Conservation (phyloP, 2,888 invertebrate species). For the Scaptomyza parva region DNA sequence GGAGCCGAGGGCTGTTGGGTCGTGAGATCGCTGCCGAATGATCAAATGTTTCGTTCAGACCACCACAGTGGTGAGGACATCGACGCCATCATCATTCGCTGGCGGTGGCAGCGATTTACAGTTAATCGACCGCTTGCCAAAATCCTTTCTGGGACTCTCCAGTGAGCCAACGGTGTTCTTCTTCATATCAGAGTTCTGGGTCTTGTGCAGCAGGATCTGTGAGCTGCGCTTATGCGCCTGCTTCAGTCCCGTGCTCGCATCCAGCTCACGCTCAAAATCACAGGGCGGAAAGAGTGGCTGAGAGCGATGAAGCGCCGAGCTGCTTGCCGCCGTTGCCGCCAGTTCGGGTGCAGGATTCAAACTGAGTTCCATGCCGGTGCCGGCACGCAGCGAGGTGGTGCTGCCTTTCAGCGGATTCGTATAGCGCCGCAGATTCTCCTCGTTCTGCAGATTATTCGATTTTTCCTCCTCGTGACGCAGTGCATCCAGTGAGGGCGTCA, state of each 20-base stretch:
- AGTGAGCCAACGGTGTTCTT: constrained; percentile 90
- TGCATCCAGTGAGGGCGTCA: constrained; percentile 86
- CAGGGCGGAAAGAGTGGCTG: constrained; percentile 84
- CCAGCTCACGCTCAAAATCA: constrained; percentile 84
- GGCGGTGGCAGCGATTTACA: constrained; percentile 84
- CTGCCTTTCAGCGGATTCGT: constrained; percentile 91
- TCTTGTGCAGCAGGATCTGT: constrained; percentile 91
- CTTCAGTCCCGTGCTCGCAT: constrained; percentile 82
- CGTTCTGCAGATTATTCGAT: constrained; percentile 95
- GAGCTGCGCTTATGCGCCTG: constrained; percentile 86
- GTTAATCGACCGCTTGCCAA: constrained; percentile 90
- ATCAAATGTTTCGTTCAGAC: constrained; percentile 82
- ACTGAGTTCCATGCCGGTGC: constrained; percentile 85
- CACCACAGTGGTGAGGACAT: constrained; percentile 87
- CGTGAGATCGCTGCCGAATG: constrained; percentile 64
- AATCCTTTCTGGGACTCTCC: constrained; percentile 88
- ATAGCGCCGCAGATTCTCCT: constrained; percentile 94
- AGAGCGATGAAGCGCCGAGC: constrained; percentile 82
- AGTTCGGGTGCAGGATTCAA: constrained; percentile 84
- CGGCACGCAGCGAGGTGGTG: constrained; percentile 86
- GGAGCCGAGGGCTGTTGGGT: constrained; percentile 31
- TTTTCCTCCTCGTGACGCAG: constrained; percentile 93
- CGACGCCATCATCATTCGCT: constrained; percentile 82
- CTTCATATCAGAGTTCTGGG: constrained; percentile 93
- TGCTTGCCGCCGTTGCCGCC: constrained; percentile 85